These are phyloP conservation scores for Drosophila anceps DNA, from an alignment of 2,888 invertebrate species.

Conservation along the genomic window DNA sequence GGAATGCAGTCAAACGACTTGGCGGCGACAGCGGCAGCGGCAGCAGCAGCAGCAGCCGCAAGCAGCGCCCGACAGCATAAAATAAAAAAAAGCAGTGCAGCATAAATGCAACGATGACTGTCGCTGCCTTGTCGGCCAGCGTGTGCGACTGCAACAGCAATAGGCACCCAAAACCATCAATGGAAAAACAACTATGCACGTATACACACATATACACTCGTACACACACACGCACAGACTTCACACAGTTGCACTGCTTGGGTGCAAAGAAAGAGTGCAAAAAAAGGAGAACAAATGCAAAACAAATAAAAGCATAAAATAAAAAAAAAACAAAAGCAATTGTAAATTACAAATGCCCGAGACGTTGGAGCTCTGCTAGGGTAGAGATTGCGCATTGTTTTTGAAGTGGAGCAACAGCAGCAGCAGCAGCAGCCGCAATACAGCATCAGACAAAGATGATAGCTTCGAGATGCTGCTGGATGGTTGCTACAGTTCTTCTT, in stretches of 20 bases:
- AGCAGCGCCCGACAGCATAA: conserved; percentile 56
- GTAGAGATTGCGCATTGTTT: conserved; percentile 71
- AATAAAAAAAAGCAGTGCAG: conserved; percentile 72
- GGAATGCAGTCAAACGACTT: conserved; percentile 85
- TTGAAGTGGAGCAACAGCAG: conserved; percentile 67
- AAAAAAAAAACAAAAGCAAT: conserved; percentile 72
- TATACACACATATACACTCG: conserved; percentile 27
- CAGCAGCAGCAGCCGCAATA: conserved; percentile 18
- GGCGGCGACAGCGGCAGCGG: conserved; percentile 35
- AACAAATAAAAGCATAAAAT: conserved; percentile 35
- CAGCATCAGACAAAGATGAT: conserved; percentile 59
- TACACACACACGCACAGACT: conserved; percentile 16
- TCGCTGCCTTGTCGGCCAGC: conserved; percentile 21
- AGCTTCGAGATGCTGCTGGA: conserved; percentile 52
- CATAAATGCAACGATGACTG: conserved; percentile 56
- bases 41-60: conserved; percentile 50
- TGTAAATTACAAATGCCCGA: conserved; percentile 71
- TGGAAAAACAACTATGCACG: conserved; percentile 78
- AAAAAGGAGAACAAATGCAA: conserved; percentile 49
- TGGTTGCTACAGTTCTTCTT: conserved; percentile 27
- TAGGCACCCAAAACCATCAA: conserved; percentile 77
- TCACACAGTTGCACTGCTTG: conserved; percentile 41
- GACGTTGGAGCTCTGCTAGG: conserved; percentile 25
- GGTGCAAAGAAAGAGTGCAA: conserved; percentile 56
- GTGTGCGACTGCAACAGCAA: conserved; percentile 56